A percentile compares a stretch with the other conserved stretches of the same genome.
These are phyloP conservation scores for Pemphigus obesinymphae DNA, from an alignment of 1,140 invertebrate species.

Conservation along the genomic window DNA sequence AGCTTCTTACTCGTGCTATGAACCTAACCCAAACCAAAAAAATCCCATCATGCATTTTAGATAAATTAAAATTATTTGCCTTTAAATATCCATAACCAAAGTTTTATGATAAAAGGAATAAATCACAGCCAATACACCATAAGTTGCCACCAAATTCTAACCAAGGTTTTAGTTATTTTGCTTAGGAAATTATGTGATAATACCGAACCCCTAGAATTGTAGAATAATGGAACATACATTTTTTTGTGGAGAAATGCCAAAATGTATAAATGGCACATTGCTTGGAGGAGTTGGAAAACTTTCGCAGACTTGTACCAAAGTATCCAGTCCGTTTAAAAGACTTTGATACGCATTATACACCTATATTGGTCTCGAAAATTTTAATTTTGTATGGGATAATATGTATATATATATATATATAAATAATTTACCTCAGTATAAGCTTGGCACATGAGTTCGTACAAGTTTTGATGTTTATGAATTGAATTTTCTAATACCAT, in stretches of 20 bases:
- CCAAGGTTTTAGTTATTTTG: not conserved
- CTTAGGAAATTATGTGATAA: not conserved
- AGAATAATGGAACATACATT: constrained; percentile 42
- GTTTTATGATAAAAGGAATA: constrained; percentile 11
- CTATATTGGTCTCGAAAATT: constrained; percentile 50
- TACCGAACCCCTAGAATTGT: not conserved
- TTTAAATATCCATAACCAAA: constrained; percentile 7
- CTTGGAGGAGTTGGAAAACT: constrained; percentile 53
- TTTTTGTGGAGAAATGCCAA: constrained; percentile 44
- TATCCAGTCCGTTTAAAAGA: constrained; percentile 63
- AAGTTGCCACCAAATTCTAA: constrained; percentile 4
- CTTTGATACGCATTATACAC: constrained; percentile 68
- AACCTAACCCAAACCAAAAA: constrained; percentile 61
- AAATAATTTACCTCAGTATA: constrained; percentile 79
- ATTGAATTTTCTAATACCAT: constrained; percentile 84
- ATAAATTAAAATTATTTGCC: constrained; percentile 34
- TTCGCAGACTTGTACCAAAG: constrained; percentile 66
- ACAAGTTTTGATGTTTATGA: constrained; percentile 86
- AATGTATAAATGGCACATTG: constrained; percentile 49
- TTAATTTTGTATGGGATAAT: not conserved
- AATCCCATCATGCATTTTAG: constrained; percentile 46
- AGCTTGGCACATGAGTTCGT: constrained; percentile 93
- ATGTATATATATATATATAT: not conserved
- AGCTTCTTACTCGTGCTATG: constrained; percentile 95
- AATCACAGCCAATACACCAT: constrained; percentile 30